Percentiles rank a stretch among this genome's conserved stretches.
Evolutionary conservation across 2,797 vertebrate genomes (phyloP).

Genomic region (Micropoecilia bifurca): DNA sequence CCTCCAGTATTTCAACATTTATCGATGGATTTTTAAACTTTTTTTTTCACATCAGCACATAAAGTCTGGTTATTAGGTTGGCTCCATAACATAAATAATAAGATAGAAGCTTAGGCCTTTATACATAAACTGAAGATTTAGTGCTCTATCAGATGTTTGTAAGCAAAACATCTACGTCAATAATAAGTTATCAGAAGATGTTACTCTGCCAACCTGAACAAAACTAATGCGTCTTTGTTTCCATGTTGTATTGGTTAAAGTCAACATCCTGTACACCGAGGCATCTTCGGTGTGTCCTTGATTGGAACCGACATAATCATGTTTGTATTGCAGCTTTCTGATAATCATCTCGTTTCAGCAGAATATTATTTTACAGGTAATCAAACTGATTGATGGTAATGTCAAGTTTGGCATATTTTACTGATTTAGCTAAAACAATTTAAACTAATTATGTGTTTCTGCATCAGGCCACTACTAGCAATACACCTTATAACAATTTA

Average conservation of each 20-base stretch:
- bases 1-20: neutral
- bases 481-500: neutral
- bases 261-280: neutral
- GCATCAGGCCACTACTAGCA: neutral
- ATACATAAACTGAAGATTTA: neutral
- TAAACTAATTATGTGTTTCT: neutral
- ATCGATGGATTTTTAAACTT: neutral
- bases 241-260: neutral
- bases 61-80: neutral
- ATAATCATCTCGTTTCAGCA: neutral
- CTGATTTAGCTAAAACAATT: neutral
- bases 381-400: neutral
- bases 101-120: neutral
- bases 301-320: neutral
- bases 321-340: neutral
- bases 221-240: neutral
- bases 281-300: neutral
- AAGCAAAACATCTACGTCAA: neutral
- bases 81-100: neutral
- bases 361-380: neutral
- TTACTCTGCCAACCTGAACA: neutral
- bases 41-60: neutral
- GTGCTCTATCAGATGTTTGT: neutral
- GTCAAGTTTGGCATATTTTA: neutral
- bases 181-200: neutral